Evolutionary conservation across 2,113 vertebrate genomes (phyloP).

Genomic region (Macaca mulatta): DNA sequence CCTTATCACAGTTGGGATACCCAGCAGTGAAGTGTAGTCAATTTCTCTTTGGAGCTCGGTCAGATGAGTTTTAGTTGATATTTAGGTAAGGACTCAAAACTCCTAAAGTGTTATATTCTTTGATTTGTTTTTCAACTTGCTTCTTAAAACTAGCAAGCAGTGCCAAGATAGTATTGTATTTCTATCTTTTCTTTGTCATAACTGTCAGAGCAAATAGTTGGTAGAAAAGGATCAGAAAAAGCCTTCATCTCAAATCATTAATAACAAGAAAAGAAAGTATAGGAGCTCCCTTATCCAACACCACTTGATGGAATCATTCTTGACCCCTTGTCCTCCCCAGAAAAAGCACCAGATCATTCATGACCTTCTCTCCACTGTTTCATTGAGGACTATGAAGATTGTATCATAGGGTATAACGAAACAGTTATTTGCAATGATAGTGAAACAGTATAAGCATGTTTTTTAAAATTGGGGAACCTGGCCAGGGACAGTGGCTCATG

Average conservation of each 20-base stretch:
- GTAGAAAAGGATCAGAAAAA: neutral
- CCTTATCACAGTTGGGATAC: neutral
- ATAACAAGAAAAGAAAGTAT: neutral
- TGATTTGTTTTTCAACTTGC: neutral
- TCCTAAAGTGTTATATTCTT: constrained; percentile 1
- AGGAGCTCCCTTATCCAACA: neutral
- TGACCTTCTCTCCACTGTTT: neutral
- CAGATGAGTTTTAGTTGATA: neutral
- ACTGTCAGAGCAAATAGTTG: neutral
- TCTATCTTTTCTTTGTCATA: constrained; percentile 33
- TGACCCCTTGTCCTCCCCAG: neutral
- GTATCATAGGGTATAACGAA: no score
- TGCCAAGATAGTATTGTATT: neutral
- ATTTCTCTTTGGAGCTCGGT: neutral
- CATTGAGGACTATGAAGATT: neutral
- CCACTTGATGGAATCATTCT: neutral
- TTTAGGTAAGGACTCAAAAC: neutral
- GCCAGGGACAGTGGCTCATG: neutral
- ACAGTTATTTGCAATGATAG: neutral
- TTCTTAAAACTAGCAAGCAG: constrained; percentile 1
- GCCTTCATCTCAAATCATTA: neutral
- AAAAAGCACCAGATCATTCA: neutral
- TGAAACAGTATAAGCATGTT: neutral
- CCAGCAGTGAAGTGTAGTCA: neutral
- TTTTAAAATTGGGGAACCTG: neutral